Evolutionary conservation across 2,797 vertebrate species (phyloP), one percentile per base, ranked within the genome.

Genomic region (Myotis planiceps): DNA sequence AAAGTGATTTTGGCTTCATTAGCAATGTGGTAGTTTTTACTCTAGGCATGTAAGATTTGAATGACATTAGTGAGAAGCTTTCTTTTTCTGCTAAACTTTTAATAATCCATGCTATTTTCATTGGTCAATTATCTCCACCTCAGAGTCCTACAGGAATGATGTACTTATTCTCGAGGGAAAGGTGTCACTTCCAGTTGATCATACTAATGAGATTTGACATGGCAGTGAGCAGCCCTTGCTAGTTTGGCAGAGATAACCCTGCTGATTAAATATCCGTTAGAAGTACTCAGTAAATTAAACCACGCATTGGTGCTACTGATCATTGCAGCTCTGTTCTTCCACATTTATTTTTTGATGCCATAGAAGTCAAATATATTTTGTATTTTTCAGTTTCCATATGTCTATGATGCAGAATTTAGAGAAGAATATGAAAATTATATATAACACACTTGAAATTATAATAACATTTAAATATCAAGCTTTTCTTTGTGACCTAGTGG

Each of bases 41-140:
- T 15, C 23, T 13, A 45, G 37, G 3, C 51, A 2, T 53, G 79
- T 58, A 88, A 69, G 34, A 39, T 42, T 88, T 71, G n/a, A 78
- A 18, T 14, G 92, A 75, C 39, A 74, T 60, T 88, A 87, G 65
- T 15, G 16, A 84, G 60, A 89, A 27, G 15, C 29, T 76, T 53
- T 87, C 23, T 55, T 79, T 94, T 95, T 80, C 49, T 95, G 15
- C 51, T 39, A 80, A 63, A 53, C 34, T 95, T 45, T 81, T 76
- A 74, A 84, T 72, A 92, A 53, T 49, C 45, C 66, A 42, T 27
- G 53, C 2, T 81, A 66, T 89, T 94, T 49, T 72, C 81, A 55
- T n/a, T 37, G 45, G 45, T 27, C 75, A 19, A 12, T 87, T 58
- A 71, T 86, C 32, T 83, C 32, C 27, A 92, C 3, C 9, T 72